Percentiles rank a stretch among this genome's conserved stretches.
phyloP scores from a whole-genome alignment of 2,113 vertebrate genomes.

The Heterotis niloticus region DNA sequence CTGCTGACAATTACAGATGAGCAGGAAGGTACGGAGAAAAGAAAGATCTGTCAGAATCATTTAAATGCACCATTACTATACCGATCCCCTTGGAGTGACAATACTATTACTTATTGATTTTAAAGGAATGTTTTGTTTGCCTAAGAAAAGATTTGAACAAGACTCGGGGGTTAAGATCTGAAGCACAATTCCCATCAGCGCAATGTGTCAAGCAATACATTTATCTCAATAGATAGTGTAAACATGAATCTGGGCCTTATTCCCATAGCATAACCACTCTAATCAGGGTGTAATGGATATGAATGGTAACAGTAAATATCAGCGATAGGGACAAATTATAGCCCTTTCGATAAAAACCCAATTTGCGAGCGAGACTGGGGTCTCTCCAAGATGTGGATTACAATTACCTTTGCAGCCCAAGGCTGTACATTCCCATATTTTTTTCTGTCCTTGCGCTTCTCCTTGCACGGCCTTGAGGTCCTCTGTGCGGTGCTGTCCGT shows the following conservation, averaged over 20 bases:
- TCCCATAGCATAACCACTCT: background rate
- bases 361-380: background rate
- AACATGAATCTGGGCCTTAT: background rate
- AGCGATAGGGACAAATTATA: background rate
- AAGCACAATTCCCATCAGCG: background rate
- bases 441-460: background rate
- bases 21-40: background rate
- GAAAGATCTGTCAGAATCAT: background rate
- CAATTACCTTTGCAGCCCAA: background rate
- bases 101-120: background rate
- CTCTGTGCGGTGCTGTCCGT: background rate
- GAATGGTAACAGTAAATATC: background rate
- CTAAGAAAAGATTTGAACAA: background rate
- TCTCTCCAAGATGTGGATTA: background rate
- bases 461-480: background rate
- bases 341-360: background rate
- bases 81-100: background rate
- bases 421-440: background rate
- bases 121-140: background rate
- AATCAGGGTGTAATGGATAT: background rate
- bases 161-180: background rate
- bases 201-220: background rate
- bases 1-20: background rate
- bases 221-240: background rate
- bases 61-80: background rate